A percentile compares a stretch with the other conserved stretches of the same genome.
Evolutionary conservation across 1,140 invertebrate species (phyloP).

Genomic region (Cyclina sinensis): DNA sequence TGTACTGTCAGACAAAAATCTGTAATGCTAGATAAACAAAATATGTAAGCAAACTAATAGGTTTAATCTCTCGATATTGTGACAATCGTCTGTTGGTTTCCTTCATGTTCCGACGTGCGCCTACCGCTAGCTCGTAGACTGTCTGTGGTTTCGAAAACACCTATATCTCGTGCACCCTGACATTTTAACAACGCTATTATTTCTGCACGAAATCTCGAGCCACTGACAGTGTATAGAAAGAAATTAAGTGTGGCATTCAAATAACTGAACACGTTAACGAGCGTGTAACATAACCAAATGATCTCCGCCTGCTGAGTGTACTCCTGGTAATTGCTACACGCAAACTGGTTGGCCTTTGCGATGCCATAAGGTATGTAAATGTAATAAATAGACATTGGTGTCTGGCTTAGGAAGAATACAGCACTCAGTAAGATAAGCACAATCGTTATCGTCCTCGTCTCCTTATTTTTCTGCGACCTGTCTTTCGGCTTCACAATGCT

Average conservation of each 20-base stretch:
- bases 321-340: constrained; percentile 28
- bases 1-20: too few species aligned
- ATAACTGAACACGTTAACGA: constrained; percentile 21
- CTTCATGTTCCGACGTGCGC: neutral
- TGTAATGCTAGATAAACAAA: too few species aligned
- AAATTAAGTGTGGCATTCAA: constrained; percentile 52
- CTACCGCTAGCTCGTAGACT: neutral
- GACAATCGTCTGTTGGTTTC: neutral
- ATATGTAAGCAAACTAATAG: too few species aligned
- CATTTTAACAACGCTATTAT: constrained; percentile 17
- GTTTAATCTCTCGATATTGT: neutral
- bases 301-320: constrained; percentile 20
- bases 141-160: neutral
- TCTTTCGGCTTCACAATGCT: constrained; percentile 5
- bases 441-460: constrained; percentile 16
- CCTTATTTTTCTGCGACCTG: neutral
- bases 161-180: neutral
- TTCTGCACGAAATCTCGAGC: constrained; percentile 34
- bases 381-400: constrained; percentile 43
- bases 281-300: constrained; percentile 41
- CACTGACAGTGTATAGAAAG: constrained; percentile 33
- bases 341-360: neutral
- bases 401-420: constrained; percentile 54
- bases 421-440: constrained; percentile 42
- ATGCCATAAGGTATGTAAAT: constrained; percentile 44